Conservation (phyloP, 2,888 invertebrate species). For the Cremastinae sp. region DNA sequence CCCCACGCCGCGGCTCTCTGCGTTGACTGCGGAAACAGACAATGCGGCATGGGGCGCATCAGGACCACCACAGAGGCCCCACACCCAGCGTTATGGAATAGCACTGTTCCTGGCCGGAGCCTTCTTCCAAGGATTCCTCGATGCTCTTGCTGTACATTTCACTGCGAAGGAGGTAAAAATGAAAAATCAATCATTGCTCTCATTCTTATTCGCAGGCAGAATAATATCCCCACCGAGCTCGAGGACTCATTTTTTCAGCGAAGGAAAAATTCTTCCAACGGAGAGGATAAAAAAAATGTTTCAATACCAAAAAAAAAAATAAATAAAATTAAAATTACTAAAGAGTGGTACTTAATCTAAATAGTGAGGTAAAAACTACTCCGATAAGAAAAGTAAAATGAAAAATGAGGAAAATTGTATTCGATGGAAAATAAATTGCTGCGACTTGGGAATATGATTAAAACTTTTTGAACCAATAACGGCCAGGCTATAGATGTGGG, state of each 20-base stretch:
- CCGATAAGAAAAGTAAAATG: neutral
- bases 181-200: neutral
- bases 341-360: too few relatives aligned
- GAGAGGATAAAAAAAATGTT: too few relatives aligned
- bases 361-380: too few relatives aligned
- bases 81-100: conserved; percentile 93
- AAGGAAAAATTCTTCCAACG: neutral
- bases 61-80: conserved; percentile 99
- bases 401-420: neutral
- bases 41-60: conserved; percentile 97
- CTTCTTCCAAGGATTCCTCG: conserved; percentile 76
- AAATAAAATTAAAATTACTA: too few relatives aligned
- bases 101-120: conserved; percentile 77
- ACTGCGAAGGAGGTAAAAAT: conserved; percentile 64
- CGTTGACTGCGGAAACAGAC: conserved; percentile 82
- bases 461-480: too few relatives aligned
- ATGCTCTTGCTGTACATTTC: conserved; percentile 75
- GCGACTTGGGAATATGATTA: neutral
- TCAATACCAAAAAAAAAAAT: too few relatives aligned
- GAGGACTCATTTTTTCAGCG: conserved; percentile 32
- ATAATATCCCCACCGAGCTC: conserved; percentile 32
- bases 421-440: neutral
- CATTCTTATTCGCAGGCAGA: conserved; percentile 13
- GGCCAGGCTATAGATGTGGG: too few relatives aligned
- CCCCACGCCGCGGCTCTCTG: conserved; percentile 88